Base-by-base conservation (phyloP, 2,888 invertebrate species). In the Andrena bucephala region DNA sequence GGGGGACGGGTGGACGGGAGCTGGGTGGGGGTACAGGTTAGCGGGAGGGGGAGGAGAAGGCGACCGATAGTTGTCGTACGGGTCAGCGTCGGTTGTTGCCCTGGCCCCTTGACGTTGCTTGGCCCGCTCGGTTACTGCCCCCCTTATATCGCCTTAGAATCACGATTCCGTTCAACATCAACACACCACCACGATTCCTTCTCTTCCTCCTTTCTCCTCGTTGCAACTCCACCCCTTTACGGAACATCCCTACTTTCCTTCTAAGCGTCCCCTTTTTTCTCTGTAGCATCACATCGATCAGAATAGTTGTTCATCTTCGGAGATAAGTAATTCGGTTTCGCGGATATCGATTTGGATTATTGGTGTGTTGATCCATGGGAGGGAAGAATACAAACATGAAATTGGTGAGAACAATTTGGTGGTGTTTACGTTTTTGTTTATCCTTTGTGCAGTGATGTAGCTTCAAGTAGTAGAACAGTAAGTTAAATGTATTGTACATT, bases 51-150 rank as follows among this genome's bases (percentile, higher is more conserved):
- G 60, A 63, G 76, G 69, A 72, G 79, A 60, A 57, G 71, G 76
- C 77, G 85, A 80, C 63, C 71, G 81, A 87, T 83, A 71, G 77
- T 83, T 78, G 89, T 87, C 85, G 85, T 83, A 81, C 90, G 91
- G 92, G 92, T 92, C 92, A 92, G 89, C 90, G 65, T 88, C 91
- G 92, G 92, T 92, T 92, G 91, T 92, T 92, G 92, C 91, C 90
- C 92, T 86, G 86, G 84, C 85, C 78, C 81, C 74, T 77, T 80
- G 82, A 84, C 79, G 82, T 72, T 67, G 82, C 87, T 84, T 86
- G 77, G 85, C 84, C 84, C 74, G 84, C 80, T 78, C 86, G 85
- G 86, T 80, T 87, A 70, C 79, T 80, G 77, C 60, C 48, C 76
- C 75, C 65, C 78, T 75, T 71, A 31, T 73, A 69, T 60, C 69